Evolutionary conservation across 1,140 invertebrate species (phyloP).

Genomic region (Heliconius eleuchia): DNA sequence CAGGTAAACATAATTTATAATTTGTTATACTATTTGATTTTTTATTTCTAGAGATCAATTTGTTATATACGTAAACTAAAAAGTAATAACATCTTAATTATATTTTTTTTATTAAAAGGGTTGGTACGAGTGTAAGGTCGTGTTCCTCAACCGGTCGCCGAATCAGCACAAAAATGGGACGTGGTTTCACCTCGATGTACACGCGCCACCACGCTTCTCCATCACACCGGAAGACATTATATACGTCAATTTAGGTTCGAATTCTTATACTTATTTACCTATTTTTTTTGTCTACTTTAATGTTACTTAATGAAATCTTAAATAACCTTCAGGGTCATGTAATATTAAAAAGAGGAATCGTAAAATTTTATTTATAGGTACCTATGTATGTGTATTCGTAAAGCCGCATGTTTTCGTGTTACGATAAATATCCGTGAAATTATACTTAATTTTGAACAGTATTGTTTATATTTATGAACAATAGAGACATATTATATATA

Average conservation of each 20-base stretch:
- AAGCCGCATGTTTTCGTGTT: too few species aligned
- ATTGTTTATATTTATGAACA: neutral
- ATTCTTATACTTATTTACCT: neutral
- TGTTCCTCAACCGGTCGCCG: slow-evolving; percentile 96
- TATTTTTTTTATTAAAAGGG: slow-evolving; percentile 78
- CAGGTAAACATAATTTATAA: slow-evolving; percentile 77
- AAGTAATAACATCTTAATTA: neutral
- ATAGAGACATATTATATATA: neutral
- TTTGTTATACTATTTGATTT: neutral
- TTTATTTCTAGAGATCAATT: neutral
- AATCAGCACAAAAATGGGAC: slow-evolving; percentile 95
- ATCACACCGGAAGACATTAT: slow-evolving; percentile 96
- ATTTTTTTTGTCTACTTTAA: neutral
- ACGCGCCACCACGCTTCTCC: slow-evolving; percentile 95
- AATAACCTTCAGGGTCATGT: too few species aligned
- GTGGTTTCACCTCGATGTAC: slow-evolving; percentile 98
- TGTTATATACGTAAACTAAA: neutral
- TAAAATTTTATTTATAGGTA: too few species aligned
- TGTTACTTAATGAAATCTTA: too few species aligned
- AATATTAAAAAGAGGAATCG: too few species aligned
- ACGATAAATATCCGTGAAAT: too few species aligned
- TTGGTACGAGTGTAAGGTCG: slow-evolving; percentile 98
- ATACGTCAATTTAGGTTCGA: slow-evolving; percentile 92
- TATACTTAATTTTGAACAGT: neutral
- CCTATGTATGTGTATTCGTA: too few species aligned